Conservation (phyloP, 1,140 invertebrate species). For the Macrobrachium rosenbergii region DNA sequence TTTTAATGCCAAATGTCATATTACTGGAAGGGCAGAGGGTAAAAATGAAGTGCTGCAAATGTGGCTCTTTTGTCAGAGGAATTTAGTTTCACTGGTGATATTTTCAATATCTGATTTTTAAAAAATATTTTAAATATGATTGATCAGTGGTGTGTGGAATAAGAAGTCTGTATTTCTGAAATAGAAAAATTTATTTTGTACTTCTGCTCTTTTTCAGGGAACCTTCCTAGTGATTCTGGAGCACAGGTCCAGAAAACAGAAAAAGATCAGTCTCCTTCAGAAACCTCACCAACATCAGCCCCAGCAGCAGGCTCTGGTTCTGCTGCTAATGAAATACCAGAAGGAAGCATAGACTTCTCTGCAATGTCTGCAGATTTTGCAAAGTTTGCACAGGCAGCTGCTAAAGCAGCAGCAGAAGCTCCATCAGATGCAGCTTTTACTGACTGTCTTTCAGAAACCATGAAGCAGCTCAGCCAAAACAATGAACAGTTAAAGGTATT, state of each 20-base stretch:
- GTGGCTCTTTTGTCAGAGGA: no score
- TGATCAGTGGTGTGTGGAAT: not conserved
- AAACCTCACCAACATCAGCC: not conserved
- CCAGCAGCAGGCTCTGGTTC: not conserved
- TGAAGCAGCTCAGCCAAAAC: conserved; percentile 45
- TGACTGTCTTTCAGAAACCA: conserved; percentile 45
- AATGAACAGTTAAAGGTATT: conserved; percentile 47
- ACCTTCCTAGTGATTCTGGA: no score
- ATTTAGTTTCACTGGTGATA: no score
- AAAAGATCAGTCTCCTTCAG: not conserved
- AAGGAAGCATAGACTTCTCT: conserved; percentile 26
- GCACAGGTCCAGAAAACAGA: no score
- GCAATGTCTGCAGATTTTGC: conserved; percentile 56
- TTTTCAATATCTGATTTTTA: no score
- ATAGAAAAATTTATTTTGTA: no score
- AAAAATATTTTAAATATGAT: no score
- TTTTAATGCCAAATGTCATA: no score
- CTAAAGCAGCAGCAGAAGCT: conserved; percentile 27
- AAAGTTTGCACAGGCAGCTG: conserved; percentile 52
- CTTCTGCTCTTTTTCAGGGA: no score
- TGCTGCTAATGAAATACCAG: not conserved
- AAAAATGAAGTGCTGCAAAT: no score
- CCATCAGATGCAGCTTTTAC: conserved; percentile 44
- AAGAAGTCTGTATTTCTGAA: no score
- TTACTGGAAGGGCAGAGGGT: no score